Percentiles rank a stretch among this genome's conserved stretches.
These are phyloP conservation scores for Cydia pomonella DNA, from an alignment of 1,140 invertebrate genomes.

Conservation along the genomic window DNA sequence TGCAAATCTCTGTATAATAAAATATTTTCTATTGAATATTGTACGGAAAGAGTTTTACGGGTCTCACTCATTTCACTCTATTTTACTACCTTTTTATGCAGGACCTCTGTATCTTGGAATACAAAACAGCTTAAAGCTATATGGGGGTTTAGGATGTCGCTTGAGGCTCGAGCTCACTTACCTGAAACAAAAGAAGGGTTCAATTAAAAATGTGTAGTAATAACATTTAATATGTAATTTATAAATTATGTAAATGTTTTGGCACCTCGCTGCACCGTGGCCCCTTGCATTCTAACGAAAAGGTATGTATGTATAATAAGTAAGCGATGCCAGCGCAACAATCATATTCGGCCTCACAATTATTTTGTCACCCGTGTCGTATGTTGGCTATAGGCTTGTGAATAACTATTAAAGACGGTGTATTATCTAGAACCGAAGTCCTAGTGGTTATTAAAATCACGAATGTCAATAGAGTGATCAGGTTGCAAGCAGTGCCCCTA, in stretches of 20 bases:
- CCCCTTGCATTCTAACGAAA: no score
- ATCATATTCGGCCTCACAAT: no score
- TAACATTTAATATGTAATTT: background rate
- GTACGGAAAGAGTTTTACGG: conserved; percentile 73
- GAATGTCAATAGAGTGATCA: conserved; percentile 53
- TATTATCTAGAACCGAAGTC: no score
- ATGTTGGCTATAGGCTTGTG: no score
- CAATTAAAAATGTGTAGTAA: conserved; percentile 1
- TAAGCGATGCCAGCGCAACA: no score
- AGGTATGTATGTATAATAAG: no score
- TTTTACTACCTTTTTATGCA: conserved; percentile 70
- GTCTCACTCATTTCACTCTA: conserved; percentile 69
- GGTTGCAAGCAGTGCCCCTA: conserved; percentile 49
- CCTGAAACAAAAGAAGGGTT: conserved; percentile 44
- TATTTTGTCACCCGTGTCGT: no score
- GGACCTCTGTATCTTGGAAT: conserved; percentile 50
- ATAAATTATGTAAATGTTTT: background rate
- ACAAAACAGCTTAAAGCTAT: conserved; percentile 43
- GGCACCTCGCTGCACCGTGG: no score
- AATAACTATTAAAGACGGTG: no score
- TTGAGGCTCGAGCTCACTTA: conserved; percentile 37
- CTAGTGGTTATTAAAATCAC: background rate
- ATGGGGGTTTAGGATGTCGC: conserved; percentile 23
- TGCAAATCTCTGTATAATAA: conserved; percentile 77
- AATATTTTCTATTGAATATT: conserved; percentile 78